Evolutionary conservation across 1,140 invertebrate genomes (phyloP).

Genomic region (Papilio machaon): DNA sequence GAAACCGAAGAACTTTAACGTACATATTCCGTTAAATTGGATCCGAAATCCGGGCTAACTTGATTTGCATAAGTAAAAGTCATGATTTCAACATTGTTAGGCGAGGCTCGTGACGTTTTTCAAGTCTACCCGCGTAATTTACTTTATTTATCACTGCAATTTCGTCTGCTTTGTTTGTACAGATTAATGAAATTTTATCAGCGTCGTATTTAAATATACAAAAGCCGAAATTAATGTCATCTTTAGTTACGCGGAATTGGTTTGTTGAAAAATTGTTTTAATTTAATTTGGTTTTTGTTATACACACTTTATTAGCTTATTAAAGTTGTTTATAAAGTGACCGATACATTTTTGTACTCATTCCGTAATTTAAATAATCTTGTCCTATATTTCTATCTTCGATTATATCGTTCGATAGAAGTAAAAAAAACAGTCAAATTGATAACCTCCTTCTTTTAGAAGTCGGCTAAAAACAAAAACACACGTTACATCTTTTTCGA

Average conservation of each 20-base stretch:
- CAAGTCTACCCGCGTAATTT: conserved; percentile 20
- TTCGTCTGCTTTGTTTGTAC: conserved; percentile 16
- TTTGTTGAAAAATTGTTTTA: too few relatives aligned
- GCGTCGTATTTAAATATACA: conserved; percentile 17
- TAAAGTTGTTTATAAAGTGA: too few relatives aligned
- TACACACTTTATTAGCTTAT: too few relatives aligned
- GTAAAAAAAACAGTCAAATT: too few relatives aligned
- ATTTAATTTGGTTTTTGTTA: too few relatives aligned
- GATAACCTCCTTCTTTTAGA: too few relatives aligned
- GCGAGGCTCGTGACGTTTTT: conserved; percentile 16
- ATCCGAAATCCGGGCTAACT: conserved; percentile 13
- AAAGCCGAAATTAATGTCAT: background rate
- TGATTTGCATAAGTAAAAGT: conserved; percentile 28
- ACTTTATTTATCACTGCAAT: conserved; percentile 25
- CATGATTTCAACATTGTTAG: conserved; percentile 25
- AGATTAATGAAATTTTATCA: conserved; percentile 17
- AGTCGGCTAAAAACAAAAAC: background rate
- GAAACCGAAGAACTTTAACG: conserved; percentile 16
- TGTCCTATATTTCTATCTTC: too few relatives aligned
- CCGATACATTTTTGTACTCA: too few relatives aligned
- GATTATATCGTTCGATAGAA: too few relatives aligned
- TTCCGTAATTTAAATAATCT: too few relatives aligned
- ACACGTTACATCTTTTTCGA: background rate
- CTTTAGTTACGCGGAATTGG: background rate
- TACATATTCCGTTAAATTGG: conserved; percentile 21